A percentile compares a stretch with the other conserved stretches of the same genome.
Evolutionary conservation across 2,113 vertebrate genomes (phyloP).

Genomic region (Numida meleagris): DNA sequence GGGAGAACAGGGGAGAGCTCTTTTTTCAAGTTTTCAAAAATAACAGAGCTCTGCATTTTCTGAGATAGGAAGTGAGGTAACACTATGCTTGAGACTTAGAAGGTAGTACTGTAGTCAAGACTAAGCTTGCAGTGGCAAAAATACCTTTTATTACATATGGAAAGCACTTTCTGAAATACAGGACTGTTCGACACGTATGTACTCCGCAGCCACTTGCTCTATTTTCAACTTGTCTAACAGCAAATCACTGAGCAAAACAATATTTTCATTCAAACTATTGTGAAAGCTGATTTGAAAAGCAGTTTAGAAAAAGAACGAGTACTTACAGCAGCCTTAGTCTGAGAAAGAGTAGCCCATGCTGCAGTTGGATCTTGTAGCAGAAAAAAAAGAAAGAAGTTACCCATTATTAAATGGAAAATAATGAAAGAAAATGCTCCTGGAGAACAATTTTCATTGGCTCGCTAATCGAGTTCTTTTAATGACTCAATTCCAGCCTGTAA

Average conservation of each 20-base stretch:
- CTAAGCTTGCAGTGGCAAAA: neutral
- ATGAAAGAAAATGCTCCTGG: neutral
- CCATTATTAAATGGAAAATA: slow-evolving; percentile 31
- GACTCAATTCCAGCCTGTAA: neutral
- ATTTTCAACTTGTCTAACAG: neutral
- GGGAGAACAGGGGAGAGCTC: neutral
- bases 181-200: neutral
- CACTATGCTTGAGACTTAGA: neutral
- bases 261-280: neutral
- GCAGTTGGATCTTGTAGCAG: slow-evolving; percentile 79
- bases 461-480: neutral
- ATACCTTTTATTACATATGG: neutral
- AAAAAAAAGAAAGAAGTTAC: slow-evolving; percentile 23
- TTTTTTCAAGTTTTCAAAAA: neutral
- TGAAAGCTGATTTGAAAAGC: neutral
- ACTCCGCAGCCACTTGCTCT: neutral
- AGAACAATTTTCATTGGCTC: neutral
- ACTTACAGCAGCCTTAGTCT: slow-evolving; percentile 96
- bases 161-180: neutral
- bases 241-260: neutral
- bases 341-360: slow-evolving; percentile 86
- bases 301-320: neutral
- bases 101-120: neutral
- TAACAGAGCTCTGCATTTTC: neutral
- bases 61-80: neutral